Conservation (phyloP, 2,888 invertebrate species). For the Aphidoletes aphidimyza region DNA sequence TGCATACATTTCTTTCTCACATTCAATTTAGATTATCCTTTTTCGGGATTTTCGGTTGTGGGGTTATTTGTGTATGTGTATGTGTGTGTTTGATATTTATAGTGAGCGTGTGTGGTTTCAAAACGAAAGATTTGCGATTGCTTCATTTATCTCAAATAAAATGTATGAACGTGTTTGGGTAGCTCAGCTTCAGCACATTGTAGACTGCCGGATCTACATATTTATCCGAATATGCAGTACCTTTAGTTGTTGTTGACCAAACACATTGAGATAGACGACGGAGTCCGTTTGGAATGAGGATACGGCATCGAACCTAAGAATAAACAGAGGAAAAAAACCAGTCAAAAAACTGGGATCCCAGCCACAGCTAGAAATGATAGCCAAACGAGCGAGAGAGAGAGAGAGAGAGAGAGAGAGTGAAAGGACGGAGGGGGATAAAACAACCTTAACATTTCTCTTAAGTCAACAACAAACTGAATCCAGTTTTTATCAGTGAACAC, state of each 20-base stretch:
- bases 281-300: not conserved
- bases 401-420: not conserved
- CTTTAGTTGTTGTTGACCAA: constrained; percentile 36
- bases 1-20: constrained; percentile 35
- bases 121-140: constrained; percentile 44
- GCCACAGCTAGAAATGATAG: not conserved
- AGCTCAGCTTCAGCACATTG: not conserved
- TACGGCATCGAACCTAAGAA: constrained; percentile 28
- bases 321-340: not conserved
- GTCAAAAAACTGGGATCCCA: not conserved
- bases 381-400: not conserved
- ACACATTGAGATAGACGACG: not conserved
- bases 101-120: no score
- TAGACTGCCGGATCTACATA: not conserved
- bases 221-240: not conserved
- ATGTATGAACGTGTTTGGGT: constrained; percentile 51
- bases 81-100: not conserved
- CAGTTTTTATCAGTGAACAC: constrained; percentile 30
- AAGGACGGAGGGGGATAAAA: no score
- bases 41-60: not conserved
- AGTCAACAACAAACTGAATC: constrained; percentile 28
- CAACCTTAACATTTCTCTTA: constrained; percentile 40
- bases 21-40: constrained; percentile 47
- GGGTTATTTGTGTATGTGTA: not conserved
- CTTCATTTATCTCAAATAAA: constrained; percentile 51